phyloP scores from a whole-genome alignment of 2,888 invertebrate genomes.

The Stratiomys singularior region DNA sequence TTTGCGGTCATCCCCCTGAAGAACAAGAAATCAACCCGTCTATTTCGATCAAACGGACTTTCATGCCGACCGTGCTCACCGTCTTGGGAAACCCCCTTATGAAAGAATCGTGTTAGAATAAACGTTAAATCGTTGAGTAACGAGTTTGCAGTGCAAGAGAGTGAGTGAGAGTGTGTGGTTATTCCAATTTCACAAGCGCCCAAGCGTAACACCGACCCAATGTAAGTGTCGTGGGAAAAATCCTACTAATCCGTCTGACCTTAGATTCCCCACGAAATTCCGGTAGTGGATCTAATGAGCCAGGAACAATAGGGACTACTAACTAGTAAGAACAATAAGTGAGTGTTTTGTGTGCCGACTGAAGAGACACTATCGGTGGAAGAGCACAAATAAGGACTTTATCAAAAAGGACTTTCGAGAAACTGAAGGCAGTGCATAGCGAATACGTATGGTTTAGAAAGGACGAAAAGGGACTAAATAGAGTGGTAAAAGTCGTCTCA shows the following conservation, averaged over 20 bases:
- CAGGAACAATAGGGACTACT: slow-evolving; percentile 13
- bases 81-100: slow-evolving; percentile 1
- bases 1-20: neutral
- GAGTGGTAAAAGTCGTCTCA: neutral
- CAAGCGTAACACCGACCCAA: neutral
- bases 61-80: neutral
- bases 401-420: neutral
- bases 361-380: neutral
- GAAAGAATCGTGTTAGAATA: neutral
- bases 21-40: neutral
- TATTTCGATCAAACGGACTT: slow-evolving; percentile 4
- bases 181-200: neutral
- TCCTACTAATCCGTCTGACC: slow-evolving; percentile 8
- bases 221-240: slow-evolving; percentile 23
- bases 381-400: slow-evolving; percentile 23
- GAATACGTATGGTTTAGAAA: neutral
- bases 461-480: slow-evolving; percentile 14
- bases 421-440: neutral
- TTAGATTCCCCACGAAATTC: slow-evolving; percentile 23
- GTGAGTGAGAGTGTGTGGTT: slow-evolving; percentile 8
- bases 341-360: neutral
- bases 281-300: neutral
- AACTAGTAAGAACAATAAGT: neutral
- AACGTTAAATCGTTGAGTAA: neutral
- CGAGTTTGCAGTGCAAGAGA: neutral